These are phyloP conservation scores for Glareola pratincola DNA, from an alignment of 2,113 vertebrate genomes.

Conservation along the genomic window DNA sequence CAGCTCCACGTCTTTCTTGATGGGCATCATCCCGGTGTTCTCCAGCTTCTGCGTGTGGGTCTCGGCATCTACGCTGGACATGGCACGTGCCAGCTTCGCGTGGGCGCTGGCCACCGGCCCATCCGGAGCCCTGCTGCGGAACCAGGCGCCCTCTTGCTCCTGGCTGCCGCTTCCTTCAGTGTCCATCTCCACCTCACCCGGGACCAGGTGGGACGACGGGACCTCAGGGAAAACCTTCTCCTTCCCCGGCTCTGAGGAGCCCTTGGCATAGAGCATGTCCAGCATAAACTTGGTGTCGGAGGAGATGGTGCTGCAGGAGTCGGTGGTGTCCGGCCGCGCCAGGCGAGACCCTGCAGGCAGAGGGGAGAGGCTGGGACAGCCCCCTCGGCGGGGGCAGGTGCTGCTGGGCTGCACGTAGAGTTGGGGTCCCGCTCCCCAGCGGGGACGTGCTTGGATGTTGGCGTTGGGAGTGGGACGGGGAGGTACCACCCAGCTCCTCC, in stretches of 20 bases:
- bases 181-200: not conserved
- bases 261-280: slow-evolving; percentile 81
- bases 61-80: slow-evolving; percentile 81
- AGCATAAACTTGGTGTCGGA: slow-evolving; percentile 75
- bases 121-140: not conserved
- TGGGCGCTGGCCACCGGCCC: slow-evolving; percentile 22
- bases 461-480: rapidly evolving
- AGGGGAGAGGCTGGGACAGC: not conserved
- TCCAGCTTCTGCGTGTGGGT: slow-evolving; percentile 74
- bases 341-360: slow-evolving; percentile 32
- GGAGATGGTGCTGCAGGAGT: slow-evolving; percentile 75
- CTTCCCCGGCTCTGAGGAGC: not conserved
- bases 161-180: not conserved
- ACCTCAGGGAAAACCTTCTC: not conserved
- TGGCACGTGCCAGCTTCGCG: slow-evolving; percentile 63
- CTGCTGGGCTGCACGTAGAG: not conserved
- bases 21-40: slow-evolving; percentile 69
- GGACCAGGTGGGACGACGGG: not conserved
- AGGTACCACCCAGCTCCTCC: not conserved
- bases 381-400: not conserved
- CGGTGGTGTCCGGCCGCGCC: not conserved
- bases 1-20: slow-evolving; percentile 70
- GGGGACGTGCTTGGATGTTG: rapidly evolving
- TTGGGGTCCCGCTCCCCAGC: not conserved
- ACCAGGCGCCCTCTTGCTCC: not conserved